Evolutionary conservation across 2,113 vertebrate species (phyloP), one percentile per base, ranked within the genome.

Genomic region (Grallaria varia): DNA sequence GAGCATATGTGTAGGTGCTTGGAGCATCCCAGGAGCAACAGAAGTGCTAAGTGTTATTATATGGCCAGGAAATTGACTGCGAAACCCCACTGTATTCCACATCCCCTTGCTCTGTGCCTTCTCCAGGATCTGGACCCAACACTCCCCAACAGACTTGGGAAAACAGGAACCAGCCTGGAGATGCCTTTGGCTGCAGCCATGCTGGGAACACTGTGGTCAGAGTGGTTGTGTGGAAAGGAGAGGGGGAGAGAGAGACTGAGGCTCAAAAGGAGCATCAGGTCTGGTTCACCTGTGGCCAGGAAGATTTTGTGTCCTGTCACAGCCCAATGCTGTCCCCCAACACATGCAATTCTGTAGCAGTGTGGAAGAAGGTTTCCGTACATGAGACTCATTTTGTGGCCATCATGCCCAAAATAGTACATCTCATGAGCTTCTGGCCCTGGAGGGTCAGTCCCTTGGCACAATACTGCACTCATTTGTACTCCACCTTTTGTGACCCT

Each of bases 1-100:
- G 53, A 94, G 79, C 90, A 95, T 91, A 96, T 92, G 62, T 79
- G 64, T 56, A 93, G 86, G 91, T 90, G 67, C 67, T 90, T 75
- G 68, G 89, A 92, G 89, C 75, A 94, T 81, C 75, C 90, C 92
- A 95, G 91, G 95, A 90, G 92, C 50, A 92, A 90, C 56, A 74
- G 90, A 96, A 95, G 90, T 83, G 90, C 81, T 95, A 96, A 96
- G 72, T 94, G 94, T 94, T 92, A 97, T 96, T 96, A 89, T 39
- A 45, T 35, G 69, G 76, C 60, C 85, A 91, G 95, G 84, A 96
- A 97, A 93, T 44, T 0, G 74, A 73, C 93, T 87, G 93, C 86
- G 84, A 97, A 95, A 92, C 63, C 50, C 27, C 45, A 63, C 37
- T 1, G 3, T 58, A 58, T 64, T 95, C 67, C 56, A 92, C 64